Conservation (phyloP, 2,113 vertebrate species). For the Sprattus sprattus region DNA sequence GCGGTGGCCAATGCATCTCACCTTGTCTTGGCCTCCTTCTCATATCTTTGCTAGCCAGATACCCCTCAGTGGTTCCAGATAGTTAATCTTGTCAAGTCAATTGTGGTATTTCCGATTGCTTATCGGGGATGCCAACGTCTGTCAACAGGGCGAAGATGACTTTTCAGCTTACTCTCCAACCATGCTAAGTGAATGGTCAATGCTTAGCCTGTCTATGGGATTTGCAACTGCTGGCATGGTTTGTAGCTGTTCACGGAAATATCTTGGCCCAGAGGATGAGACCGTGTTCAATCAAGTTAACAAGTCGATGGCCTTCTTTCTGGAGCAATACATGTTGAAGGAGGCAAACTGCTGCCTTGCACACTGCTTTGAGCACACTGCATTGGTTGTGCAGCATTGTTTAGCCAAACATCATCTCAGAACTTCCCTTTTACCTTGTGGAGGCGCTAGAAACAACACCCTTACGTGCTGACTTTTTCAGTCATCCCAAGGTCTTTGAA, state of each 20-base stretch:
- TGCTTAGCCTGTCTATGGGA: not conserved
- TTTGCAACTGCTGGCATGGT: not conserved
- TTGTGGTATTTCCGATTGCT: constrained; percentile 51
- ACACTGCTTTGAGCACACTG: too few species aligned
- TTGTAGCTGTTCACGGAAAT: not conserved
- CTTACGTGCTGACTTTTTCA: too few species aligned
- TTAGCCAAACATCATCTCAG: not conserved
- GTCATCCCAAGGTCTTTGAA: too few species aligned
- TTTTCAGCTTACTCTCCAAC: constrained; percentile 38
- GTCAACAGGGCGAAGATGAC: constrained; percentile 47
- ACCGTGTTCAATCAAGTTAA: not conserved
- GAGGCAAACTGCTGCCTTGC: not conserved
- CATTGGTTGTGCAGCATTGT: not conserved
- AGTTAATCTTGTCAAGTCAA: constrained; percentile 49
- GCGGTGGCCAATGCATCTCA: not conserved
- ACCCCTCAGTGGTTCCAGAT: constrained; percentile 38
- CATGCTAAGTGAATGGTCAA: constrained; percentile 43
- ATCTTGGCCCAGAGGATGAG: not conserved
- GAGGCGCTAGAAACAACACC: not conserved
- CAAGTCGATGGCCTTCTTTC: not conserved
- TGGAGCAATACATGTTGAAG: not conserved
- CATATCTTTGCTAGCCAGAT: constrained; percentile 46
- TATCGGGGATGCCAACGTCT: constrained; percentile 41
- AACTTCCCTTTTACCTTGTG: not conserved
- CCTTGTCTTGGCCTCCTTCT: constrained; percentile 25